These are phyloP conservation scores for Silurus lanzhouensis DNA, from an alignment of 2,797 vertebrate genomes.

Conservation along the genomic window DNA sequence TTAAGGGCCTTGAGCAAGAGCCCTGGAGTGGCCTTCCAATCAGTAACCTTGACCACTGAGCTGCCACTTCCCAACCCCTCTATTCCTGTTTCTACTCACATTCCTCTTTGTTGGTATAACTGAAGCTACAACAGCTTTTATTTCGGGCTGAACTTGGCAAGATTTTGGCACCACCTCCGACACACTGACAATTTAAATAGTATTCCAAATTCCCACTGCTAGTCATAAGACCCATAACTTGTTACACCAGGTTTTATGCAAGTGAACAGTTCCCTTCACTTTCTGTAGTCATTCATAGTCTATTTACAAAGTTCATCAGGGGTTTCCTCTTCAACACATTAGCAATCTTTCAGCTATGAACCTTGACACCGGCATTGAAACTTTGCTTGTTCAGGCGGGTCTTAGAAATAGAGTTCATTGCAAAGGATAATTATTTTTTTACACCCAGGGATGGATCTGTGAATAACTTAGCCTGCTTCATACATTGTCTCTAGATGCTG, in stretches of 20 bases:
- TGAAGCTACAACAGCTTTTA: neutral
- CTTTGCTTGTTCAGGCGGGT: neutral
- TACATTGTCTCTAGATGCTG: neutral
- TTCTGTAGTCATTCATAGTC: neutral
- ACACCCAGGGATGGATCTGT: neutral
- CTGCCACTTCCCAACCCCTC: neutral
- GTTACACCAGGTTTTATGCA: neutral
- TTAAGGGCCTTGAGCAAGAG: too few relatives aligned
- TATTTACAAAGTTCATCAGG: neutral
- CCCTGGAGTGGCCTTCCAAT: too few relatives aligned
- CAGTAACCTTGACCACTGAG: too few relatives aligned
- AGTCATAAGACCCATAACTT: neutral
- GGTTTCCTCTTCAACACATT: neutral
- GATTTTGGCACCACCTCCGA: neutral
- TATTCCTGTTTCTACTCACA: neutral
- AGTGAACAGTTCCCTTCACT: neutral
- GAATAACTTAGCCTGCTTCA: neutral
- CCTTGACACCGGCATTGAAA: neutral
- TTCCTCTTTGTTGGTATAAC: neutral
- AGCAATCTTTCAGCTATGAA: neutral
- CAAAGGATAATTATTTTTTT: slow-evolving; percentile 6
- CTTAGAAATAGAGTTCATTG: neutral
- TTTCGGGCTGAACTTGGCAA: neutral
- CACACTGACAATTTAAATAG: neutral
- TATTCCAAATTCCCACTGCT: neutral